Evolutionary conservation across 1,140 invertebrate species (phyloP), one percentile per base, ranked within the genome.

Genomic region (Neodiprion pinetum): DNA sequence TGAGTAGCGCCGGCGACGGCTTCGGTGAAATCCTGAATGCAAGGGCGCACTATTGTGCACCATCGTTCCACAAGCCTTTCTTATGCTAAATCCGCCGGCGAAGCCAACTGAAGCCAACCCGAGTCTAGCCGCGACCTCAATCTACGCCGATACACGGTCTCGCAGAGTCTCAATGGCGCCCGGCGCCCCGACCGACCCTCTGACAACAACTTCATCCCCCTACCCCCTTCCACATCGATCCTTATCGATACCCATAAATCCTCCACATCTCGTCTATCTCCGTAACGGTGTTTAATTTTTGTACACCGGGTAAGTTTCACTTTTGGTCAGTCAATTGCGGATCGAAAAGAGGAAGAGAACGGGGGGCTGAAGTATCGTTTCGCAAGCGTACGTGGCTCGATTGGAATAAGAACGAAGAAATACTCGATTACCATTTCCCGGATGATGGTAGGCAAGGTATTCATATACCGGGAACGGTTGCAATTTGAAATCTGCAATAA

Each of bases 21-120:
- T 48, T 74, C 80, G 70, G 78, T 67, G 76, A 74, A 75, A 76
- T 78, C 77, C 70, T 71, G 74, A 74, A 79, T 74, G 77, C 70
- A 72, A 71, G 66, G 68, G 72, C n/a, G 67, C 53, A 75, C 78
- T 75, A 84, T 83, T 84, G 82, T 83, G 78, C 79, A 79, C 53
- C 53, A 61, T 74, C 70, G 66, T 71, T 76, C 70, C 74, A 75
- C 74, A 81, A 80, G 76, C 80, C 80, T 85, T 85, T 85, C 80
- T 82, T 83, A 85, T 83, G 81, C 82, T 83, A 83, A 85, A 83
- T 77, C 66, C 75, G 53, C 65, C 70, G 17, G 28, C n/a, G 53
- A 61, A 61, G n/a, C 53, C 53, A 40, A 40, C 28, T 5, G 28
- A 40, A 40, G 53, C 53, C n/a, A 61, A 61, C 53, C 53, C 11